Evolutionary conservation across 2,888 invertebrate species (phyloP).

Genomic region (Mythimna albipuncta): DNA sequence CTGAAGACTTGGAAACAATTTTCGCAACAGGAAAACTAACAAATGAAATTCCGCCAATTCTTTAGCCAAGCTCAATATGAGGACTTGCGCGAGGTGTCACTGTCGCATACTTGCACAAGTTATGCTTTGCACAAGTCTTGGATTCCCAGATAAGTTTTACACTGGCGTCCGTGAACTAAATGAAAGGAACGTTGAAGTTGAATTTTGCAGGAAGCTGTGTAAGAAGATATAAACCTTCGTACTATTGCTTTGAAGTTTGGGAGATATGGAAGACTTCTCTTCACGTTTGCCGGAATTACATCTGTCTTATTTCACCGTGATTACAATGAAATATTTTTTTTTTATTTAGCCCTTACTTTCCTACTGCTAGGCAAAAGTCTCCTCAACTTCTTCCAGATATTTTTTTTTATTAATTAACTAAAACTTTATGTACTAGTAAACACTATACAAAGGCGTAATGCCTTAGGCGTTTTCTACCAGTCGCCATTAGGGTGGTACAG

Average conservation of each 20-base stretch:
- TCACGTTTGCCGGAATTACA: constrained; percentile 3
- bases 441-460: too few species aligned
- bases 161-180: constrained; percentile 35
- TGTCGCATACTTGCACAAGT: constrained; percentile 59
- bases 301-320: neutral
- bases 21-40: constrained; percentile 52
- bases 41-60: constrained; percentile 60
- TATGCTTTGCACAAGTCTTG: constrained; percentile 57
- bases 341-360: too few species aligned
- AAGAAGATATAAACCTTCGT: constrained; percentile 24
- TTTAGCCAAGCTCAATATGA: constrained; percentile 41
- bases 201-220: constrained; percentile 32
- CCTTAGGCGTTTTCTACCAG: too few species aligned
- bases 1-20: constrained; percentile 48
- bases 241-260: constrained; percentile 38
- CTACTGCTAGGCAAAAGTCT: too few species aligned
- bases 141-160: constrained; percentile 52
- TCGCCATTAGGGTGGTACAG: too few species aligned
- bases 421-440: too few species aligned
- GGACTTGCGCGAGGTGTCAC: constrained; percentile 49
- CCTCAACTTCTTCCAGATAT: too few species aligned
- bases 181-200: constrained; percentile 48
- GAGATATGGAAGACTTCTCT: constrained; percentile 10
- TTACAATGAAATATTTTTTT: neutral
- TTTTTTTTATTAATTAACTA: too few species aligned